Base-by-base conservation (phyloP, 1,140 invertebrate genomes). In the Drosophila yakuba region DNA sequence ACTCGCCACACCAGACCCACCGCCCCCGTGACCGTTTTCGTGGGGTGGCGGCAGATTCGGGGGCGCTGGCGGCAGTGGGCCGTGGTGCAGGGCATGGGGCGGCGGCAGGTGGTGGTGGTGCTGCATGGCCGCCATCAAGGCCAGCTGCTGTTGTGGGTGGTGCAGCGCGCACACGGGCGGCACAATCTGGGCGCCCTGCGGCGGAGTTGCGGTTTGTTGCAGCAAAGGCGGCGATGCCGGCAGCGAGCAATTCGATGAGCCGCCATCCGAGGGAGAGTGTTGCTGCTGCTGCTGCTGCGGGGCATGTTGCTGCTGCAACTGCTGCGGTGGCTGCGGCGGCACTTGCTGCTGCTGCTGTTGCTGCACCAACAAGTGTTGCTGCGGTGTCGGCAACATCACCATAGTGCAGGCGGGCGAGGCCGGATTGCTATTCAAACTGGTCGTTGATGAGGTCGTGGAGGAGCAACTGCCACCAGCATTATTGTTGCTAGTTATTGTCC, bases 111-210 rank as follows among this genome's bases (percentile, higher is more conserved):
- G 59, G 58, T 86, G 78, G n/a, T 80, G 76, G 17, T 91, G 88
- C 20, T 92, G 91, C 85, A 92, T 90, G 39, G 91, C 91, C 23
- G 91, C 91, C 25, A 91, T 74, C 45, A 91, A 28, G 4, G 91
- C 88, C 51, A 91, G 43, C 63, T 91, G 90, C 76, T 91, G 90
- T 54, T 92, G 91, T 45, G 91, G 91, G 72, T 92, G 91, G 74
- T 92, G 91, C 25, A 92, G 64, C 17, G 91, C 91, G 67, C 91
- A 92, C 8, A 91, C 89, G 39, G 90, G 90, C 50, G 88, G 91
- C 52, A 91, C 81, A 25, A 90, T 74, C 39, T 90, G 86, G 15
- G 86, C 86, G 44, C 88, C 81, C 74, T 92, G 91, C 47, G 86
- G 84, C 43, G 91, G 88, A 25, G 81, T 84, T 15, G 91, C 73